phyloP scores from a whole-genome alignment of 2,113 vertebrate genomes.

The Salvelinus fontinalis region DNA sequence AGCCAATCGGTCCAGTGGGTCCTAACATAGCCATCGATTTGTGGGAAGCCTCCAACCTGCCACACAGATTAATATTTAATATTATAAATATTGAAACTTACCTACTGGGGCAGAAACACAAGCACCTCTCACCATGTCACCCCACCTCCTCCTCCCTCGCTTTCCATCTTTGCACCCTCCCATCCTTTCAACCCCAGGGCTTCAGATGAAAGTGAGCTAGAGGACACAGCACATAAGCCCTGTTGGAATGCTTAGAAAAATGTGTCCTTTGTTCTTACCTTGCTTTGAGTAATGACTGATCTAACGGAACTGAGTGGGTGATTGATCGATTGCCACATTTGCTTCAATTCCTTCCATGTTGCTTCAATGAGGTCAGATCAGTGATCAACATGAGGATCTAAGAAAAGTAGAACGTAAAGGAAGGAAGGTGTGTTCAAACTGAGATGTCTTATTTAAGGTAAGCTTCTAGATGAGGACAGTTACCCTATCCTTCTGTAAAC shows the following conservation, averaged over 20 bases:
- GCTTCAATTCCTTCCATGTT: background rate
- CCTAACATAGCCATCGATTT: background rate
- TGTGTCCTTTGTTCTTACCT: too few relatives aligned
- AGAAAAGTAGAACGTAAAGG: too few relatives aligned
- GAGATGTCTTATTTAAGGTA: constrained; percentile 37
- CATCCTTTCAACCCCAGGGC: background rate
- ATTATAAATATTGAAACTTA: constrained; percentile 23
- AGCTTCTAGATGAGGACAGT: background rate
- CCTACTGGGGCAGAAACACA: constrained; percentile 1
- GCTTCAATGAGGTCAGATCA: too few relatives aligned
- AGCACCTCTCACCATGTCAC: background rate
- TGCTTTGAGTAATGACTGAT: too few relatives aligned
- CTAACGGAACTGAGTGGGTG: too few relatives aligned
- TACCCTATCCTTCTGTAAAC: too few relatives aligned
- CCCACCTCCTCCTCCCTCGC: background rate
- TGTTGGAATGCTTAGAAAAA: too few relatives aligned
- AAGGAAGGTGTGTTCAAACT: constrained; percentile 12
- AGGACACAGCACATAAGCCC: too few relatives aligned
- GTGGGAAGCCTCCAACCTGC: background rate
- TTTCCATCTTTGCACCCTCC: background rate
- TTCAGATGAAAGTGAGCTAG: background rate
- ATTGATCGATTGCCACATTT: too few relatives aligned
- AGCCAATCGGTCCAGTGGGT: background rate
- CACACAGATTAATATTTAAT: constrained; percentile 34
- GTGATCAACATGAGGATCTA: too few relatives aligned